A percentile compares a stretch with the other conserved stretches of the same genome.
These are phyloP conservation scores for Clivina fossor DNA, from an alignment of 2,888 invertebrate genomes.

Conservation along the genomic window DNA sequence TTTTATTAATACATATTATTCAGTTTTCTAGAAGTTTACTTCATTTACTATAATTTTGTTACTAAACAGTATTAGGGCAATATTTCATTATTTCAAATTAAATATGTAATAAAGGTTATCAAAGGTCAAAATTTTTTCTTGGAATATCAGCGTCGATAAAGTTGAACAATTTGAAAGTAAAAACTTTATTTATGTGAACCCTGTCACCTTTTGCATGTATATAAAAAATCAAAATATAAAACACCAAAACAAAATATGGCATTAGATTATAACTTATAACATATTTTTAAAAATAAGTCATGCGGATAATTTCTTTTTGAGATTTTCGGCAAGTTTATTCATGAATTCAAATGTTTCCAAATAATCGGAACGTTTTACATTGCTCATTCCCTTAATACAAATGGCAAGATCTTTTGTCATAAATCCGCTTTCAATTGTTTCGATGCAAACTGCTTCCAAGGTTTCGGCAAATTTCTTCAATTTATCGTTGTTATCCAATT, in stretches of 20 bases:
- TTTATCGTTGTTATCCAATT: conserved; percentile 80
- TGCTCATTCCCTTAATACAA: conserved; percentile 92
- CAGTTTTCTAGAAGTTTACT: no score
- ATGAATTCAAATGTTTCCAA: conserved; percentile 97
- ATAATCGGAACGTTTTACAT: conserved; percentile 78
- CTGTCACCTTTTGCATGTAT: background rate
- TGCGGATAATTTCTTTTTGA: conserved; percentile 64
- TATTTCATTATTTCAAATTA: no score
- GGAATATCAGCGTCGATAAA: no score
- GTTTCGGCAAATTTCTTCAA: conserved; percentile 80
- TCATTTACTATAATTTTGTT: no score
- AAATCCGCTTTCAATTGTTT: conserved; percentile 90
- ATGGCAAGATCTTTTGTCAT: conserved; percentile 99
- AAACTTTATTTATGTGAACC: background rate
- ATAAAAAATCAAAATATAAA: conserved; percentile 1
- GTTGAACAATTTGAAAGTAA: background rate
- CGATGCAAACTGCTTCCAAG: conserved; percentile 87
- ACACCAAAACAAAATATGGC: conserved; percentile 11
- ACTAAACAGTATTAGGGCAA: no score
- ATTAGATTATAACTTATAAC: conserved; percentile 2
- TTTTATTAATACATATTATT: no score
- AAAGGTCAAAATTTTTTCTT: no score
- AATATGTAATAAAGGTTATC: no score
- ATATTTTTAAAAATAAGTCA: conserved; percentile 52
- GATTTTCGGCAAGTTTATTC: conserved; percentile 89